A percentile compares a stretch with the other conserved stretches of the same genome.
These are phyloP conservation scores for Bugulina stolonifera DNA, from an alignment of 2,888 invertebrate species.

Conservation along the genomic window DNA sequence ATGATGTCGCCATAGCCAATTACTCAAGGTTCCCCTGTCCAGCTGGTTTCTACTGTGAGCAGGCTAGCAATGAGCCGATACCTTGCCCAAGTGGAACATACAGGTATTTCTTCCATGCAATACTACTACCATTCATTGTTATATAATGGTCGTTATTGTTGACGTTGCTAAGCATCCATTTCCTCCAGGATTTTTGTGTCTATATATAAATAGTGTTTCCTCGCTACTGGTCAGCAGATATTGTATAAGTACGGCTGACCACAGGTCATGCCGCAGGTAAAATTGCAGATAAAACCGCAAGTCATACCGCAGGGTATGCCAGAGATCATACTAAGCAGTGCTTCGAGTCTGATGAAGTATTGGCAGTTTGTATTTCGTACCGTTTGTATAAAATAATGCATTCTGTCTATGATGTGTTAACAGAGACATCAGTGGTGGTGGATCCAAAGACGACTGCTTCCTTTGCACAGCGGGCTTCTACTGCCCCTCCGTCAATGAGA, in stretches of 20 bases:
- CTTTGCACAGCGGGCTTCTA: constrained; percentile 45
- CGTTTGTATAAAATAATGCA: no score
- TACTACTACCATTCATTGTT: no score
- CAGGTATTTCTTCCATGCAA: constrained; percentile 37
- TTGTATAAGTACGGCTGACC: no score
- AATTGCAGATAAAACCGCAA: no score
- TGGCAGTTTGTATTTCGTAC: no score
- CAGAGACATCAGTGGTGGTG: constrained; percentile 36
- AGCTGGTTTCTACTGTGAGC: constrained; percentile 44
- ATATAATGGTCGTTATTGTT: background rate
- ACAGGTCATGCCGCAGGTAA: no score
- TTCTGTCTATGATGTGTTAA: background rate
- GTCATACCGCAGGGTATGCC: no score
- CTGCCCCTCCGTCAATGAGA: constrained; percentile 41
- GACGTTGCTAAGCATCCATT: background rate
- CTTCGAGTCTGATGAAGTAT: no score
- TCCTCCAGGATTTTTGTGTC: no score
- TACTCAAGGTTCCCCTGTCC: constrained; percentile 43
- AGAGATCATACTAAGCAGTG: no score
- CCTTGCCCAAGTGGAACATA: constrained; percentile 47
- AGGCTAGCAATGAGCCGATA: constrained; percentile 37
- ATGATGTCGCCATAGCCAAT: constrained; percentile 37
- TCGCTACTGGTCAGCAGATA: no score
- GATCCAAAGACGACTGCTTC: constrained; percentile 37
- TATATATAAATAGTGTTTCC: no score